A percentile compares a stretch with the other conserved stretches of the same genome.
phyloP scores from a whole-genome alignment of 1,140 invertebrate genomes.

The Steinernema feltiae region DNA sequence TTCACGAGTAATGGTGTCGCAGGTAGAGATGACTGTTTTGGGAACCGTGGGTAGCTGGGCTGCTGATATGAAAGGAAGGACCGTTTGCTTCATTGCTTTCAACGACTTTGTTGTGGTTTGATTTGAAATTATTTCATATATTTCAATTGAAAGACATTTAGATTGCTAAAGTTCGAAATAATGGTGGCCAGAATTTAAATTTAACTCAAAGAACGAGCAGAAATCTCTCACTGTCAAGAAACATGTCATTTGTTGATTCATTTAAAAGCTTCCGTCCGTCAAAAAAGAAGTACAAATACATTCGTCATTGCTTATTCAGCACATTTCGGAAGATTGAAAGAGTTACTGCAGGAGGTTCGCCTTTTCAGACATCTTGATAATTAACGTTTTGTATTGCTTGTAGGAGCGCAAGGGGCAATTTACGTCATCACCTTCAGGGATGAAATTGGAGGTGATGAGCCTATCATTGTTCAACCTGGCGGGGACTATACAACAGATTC shows the following conservation, averaged over 20 bases:
- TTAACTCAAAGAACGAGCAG: neutral
- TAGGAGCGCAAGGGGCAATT: neutral
- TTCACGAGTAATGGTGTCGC: constrained; percentile 19
- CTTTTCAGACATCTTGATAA: too few species aligned
- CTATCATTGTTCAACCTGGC: neutral
- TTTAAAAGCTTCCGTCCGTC: neutral
- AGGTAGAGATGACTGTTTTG: constrained; percentile 24
- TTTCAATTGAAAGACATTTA: constrained; percentile 4
- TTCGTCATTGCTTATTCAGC: neutral
- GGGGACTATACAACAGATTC: neutral
- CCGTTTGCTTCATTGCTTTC: constrained; percentile 26
- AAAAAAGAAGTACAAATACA: constrained; percentile 16
- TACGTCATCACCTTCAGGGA: neutral
- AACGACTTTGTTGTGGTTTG: constrained; percentile 37
- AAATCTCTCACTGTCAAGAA: neutral
- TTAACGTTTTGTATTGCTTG: neutral
- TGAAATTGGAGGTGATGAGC: constrained; percentile 10
- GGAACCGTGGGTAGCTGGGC: constrained; percentile 11
- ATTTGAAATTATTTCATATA: constrained; percentile 5
- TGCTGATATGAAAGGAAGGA: neutral
- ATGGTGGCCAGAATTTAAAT: neutral
- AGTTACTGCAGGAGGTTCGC: neutral
- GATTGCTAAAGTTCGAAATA: constrained; percentile 15
- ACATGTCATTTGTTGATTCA: neutral
- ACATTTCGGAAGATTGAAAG: constrained; percentile 3